Evolutionary conservation across 92 coral and sea anemone species (phyloP).

Genomic region (Umimayanthus kanabou): DNA sequence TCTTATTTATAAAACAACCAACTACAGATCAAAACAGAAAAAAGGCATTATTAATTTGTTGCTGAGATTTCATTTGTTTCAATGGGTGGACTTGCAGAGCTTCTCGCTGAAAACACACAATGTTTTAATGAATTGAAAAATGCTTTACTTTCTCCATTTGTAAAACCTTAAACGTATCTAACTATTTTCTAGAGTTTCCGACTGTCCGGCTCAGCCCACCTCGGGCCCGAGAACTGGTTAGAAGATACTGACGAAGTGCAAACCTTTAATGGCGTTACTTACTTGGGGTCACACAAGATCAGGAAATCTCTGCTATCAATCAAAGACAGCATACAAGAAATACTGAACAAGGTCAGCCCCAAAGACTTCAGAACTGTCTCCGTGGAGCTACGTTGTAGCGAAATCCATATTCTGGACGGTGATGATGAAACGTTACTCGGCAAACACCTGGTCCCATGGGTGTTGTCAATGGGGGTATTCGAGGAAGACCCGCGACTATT

Average conservation of each 20-base stretch:
- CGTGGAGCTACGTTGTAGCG: slow-evolving; percentile 72
- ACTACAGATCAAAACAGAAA: too few species aligned
- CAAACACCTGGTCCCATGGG: slow-evolving; percentile 85
- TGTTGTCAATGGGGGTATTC: slow-evolving; percentile 91
- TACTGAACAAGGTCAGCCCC: slow-evolving; percentile 78
- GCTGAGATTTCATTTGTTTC: too few species aligned
- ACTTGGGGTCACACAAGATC: slow-evolving; percentile 87
- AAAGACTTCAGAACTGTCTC: slow-evolving; percentile 75
- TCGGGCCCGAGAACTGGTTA: slow-evolving; percentile 54
- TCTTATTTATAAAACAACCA: too few species aligned
- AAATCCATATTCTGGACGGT: slow-evolving; percentile 75
- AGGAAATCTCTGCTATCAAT: slow-evolving; percentile 81
- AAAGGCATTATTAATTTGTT: too few species aligned
- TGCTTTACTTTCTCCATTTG: too few species aligned
- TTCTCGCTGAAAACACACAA: too few species aligned
- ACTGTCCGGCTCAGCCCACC: slow-evolving; percentile 56
- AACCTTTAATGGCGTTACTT: slow-evolving; percentile 72
- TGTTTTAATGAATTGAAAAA: too few species aligned
- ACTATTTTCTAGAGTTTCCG: slow-evolving; percentile 45
- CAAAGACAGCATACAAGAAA: slow-evolving; percentile 76
- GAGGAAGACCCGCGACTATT: slow-evolving; percentile 88
- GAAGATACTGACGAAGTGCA: slow-evolving; percentile 65
- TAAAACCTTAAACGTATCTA: too few species aligned
- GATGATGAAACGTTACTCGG: slow-evolving; percentile 54
- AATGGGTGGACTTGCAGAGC: too few species aligned